These are phyloP conservation scores for Eupithecia subfuscata DNA, from an alignment of 2,888 invertebrate genomes.

Conservation along the genomic window DNA sequence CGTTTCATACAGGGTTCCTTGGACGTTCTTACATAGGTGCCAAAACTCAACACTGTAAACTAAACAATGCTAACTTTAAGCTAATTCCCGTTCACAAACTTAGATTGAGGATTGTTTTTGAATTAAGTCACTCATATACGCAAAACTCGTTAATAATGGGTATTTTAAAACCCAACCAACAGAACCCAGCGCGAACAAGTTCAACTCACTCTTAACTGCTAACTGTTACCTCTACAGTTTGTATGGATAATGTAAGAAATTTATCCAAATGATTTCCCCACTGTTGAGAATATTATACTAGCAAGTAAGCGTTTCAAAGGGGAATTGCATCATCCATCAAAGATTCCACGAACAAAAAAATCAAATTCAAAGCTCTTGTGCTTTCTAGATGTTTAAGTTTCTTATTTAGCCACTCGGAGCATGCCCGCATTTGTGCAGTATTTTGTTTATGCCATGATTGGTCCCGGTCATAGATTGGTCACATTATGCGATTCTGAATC, in stretches of 20 bases:
- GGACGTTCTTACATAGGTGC: not conserved
- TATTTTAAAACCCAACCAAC: not conserved
- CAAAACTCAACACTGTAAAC: no score
- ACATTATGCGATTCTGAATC: not conserved
- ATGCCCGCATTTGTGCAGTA: not conserved
- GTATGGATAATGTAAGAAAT: not conserved
- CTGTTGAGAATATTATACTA: not conserved
- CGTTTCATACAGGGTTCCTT: not conserved
- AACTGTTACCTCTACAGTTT: not conserved
- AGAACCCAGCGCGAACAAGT: no score
- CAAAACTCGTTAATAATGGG: not conserved
- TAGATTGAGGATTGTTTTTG: no score
- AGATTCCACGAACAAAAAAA: not conserved
- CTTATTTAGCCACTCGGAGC: not conserved
- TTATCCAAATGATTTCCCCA: not conserved
- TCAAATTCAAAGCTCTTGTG: not conserved
- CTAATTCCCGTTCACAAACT: not conserved
- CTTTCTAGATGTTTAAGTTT: not conserved
- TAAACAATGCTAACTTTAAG: not conserved
- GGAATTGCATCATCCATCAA: not conserved
- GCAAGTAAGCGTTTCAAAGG: not conserved
- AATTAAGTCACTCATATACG: not conserved
- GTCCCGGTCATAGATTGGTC: not conserved
- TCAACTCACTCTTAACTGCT: not conserved
- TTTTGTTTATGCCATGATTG: not conserved